phyloP scores from a whole-genome alignment of 2,113 vertebrate genomes.

The Onychostoma macrolepis region DNA sequence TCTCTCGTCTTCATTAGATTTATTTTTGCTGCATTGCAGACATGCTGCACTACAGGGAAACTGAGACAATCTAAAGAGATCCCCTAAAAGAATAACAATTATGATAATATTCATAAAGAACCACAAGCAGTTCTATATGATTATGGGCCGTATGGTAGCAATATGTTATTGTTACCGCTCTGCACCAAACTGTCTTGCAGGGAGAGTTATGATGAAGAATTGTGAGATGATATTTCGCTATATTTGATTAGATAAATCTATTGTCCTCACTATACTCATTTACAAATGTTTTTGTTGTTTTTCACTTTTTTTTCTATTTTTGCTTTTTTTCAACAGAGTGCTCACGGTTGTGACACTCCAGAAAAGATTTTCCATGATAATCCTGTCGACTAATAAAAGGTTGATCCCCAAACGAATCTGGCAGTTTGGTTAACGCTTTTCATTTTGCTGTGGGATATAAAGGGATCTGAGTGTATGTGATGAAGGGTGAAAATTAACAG shows the following conservation, averaged over 20 bases:
- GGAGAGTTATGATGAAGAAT: conserved; percentile 74
- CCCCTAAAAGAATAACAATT: conserved; percentile 57
- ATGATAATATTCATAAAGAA: conserved; percentile 53
- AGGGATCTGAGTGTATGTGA: not conserved
- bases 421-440: conserved; percentile 67
- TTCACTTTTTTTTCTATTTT: conserved; percentile 55
- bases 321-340: conserved; percentile 71
- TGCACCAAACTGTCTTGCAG: conserved; percentile 69
- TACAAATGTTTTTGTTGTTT: conserved; percentile 75
- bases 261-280: conserved; percentile 74
- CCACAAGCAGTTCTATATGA: conserved; percentile 71
- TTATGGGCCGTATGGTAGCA: conserved; percentile 69
- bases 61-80: conserved; percentile 78
- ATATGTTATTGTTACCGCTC: conserved; percentile 68
- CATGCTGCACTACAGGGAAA: conserved; percentile 77
- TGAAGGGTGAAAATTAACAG: not conserved
- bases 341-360: conserved; percentile 78
- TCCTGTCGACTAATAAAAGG: conserved; percentile 81
- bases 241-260: conserved; percentile 75
- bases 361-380: conserved; percentile 79
- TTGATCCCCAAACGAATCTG: conserved; percentile 74
- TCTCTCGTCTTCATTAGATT: conserved; percentile 73
- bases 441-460: conserved; percentile 21
- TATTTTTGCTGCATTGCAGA: conserved; percentile 77
- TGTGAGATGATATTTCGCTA: conserved; percentile 76